Evolutionary conservation across 2,113 vertebrate species (phyloP), one percentile per base, ranked within the genome.

Genomic region (Oryzias celebensis): DNA sequence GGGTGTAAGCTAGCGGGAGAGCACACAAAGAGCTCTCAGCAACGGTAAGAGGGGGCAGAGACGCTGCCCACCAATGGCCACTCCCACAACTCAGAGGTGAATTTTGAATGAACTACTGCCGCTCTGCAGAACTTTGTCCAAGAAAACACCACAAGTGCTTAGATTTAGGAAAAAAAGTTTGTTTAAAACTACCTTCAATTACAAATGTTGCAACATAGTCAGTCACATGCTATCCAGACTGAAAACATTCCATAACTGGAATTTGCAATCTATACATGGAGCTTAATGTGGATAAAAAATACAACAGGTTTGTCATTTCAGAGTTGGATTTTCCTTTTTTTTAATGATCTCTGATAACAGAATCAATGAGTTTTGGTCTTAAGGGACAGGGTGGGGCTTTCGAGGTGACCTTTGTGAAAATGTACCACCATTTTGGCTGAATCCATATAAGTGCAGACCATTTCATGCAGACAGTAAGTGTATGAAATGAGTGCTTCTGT

Each of bases 401-500:
- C 91, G 87, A 86, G 91, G 92, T 96, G 95, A 99, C 96, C 96
- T 96, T 95, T 94, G 93, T 93, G 91, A 96, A 98, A 97, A 96
- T 95, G 95, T 93, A 92, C 90, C 92, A 93, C 94, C 94, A 96
- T 96, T 96, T 96, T 94, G 93, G 90, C 91, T 91, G 94, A 95
- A 95, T 95, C 89, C 73, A 92, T 94, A 93, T 89, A 92, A 96
- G 92, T 91, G 89, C 92, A 91, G 94, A 94, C 96, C 94, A 98
- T 99, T 97, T 96, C 93, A 94, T 94, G 94, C 93, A 93, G 94
- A 94, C 93, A 94, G 94, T 99, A 99, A 99, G 96, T 98, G 96
- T 95, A 93, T 91, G 92, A 98, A 98, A 99, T 98, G 94, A 98
- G 95, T 91, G 92, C 93, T 93, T 93, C 96, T 92, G 93, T 94